Evolutionary conservation across 2,888 invertebrate genomes (phyloP).

Genomic region (Thelaira solivaga): DNA sequence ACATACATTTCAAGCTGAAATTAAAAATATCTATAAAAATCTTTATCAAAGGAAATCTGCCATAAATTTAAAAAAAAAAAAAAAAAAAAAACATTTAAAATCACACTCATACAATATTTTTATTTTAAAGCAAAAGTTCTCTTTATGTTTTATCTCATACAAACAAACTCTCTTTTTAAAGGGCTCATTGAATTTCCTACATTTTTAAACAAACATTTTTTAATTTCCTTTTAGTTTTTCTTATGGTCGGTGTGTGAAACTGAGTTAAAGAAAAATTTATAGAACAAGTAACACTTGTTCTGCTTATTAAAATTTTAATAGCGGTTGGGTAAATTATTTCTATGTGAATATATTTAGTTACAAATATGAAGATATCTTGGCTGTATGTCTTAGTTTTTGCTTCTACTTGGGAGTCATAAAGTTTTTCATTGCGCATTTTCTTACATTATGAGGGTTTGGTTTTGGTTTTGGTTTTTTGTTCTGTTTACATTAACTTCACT

Average conservation of each 20-base stretch:
- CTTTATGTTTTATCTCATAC: not conserved
- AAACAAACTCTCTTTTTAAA: not conserved
- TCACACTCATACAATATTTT: slow-evolving; percentile 13
- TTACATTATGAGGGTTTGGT: not conserved
- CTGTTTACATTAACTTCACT: slow-evolving; percentile 52
- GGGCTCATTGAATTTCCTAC: slow-evolving; percentile 30
- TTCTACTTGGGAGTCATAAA: slow-evolving; percentile 25
- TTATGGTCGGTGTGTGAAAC: not conserved
- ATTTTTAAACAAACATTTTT: slow-evolving; percentile 22
- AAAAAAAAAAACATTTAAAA: slow-evolving; percentile 29
- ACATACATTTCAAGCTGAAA: slow-evolving; percentile 4
- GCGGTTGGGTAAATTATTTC: slow-evolving; percentile 38
- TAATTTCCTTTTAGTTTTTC: slow-evolving; percentile 18
- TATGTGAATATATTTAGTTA: not conserved
- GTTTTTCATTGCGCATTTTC: slow-evolving; percentile 19
- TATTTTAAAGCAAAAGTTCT: slow-evolving; percentile 19
- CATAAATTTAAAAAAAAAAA: slow-evolving; percentile 40
- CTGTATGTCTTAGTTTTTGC: not conserved
- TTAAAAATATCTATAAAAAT: slow-evolving; percentile 17
- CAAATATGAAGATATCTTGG: not conserved
- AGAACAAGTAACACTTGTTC: slow-evolving; percentile 43
- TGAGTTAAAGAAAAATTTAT: not conserved
- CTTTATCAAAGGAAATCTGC: slow-evolving; percentile 36
- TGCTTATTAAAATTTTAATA: slow-evolving; percentile 53
- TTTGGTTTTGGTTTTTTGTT: not conserved